phyloP scores from a whole-genome alignment of 1,140 invertebrate species.

The Neocloeon triangulifer region DNA sequence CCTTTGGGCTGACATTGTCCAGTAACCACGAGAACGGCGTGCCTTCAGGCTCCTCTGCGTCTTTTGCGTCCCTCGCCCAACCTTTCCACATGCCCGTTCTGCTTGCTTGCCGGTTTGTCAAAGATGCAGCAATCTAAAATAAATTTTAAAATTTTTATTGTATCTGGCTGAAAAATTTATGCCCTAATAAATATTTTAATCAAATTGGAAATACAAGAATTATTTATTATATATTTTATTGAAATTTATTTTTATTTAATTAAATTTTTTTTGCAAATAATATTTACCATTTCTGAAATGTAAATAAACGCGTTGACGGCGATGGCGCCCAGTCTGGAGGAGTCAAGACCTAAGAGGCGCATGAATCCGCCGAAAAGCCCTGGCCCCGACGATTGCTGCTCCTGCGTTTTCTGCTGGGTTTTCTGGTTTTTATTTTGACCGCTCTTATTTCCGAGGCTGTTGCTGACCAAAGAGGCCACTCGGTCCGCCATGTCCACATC shows the following conservation, averaged over 20 bases:
- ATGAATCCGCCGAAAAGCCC: constrained; percentile 42
- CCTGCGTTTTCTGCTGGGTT: neutral
- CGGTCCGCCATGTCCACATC: constrained; percentile 7
- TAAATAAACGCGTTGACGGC: constrained; percentile 59
- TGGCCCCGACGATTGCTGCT: constrained; percentile 6
- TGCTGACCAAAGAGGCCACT: constrained; percentile 6
- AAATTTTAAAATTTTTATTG: neutral
- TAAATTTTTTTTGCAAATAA: no score
- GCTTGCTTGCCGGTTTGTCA: neutral
- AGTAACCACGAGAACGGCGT: constrained; percentile 6
- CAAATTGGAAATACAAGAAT: constrained; percentile 16
- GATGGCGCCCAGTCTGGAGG: constrained; percentile 47
- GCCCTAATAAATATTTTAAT: no score
- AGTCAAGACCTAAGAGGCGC: constrained; percentile 44
- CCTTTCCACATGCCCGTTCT: neutral
- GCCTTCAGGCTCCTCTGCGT: constrained; percentile 4
- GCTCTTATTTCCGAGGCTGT: constrained; percentile 3
- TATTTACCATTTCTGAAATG: constrained; percentile 49
- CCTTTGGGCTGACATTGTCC: no score
- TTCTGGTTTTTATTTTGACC: neutral
- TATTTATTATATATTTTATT: constrained; percentile 11
- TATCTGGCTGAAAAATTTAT: no score
- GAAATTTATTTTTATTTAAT: neutral
- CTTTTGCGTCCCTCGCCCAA: neutral
- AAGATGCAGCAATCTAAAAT: constrained; percentile 5